These are phyloP conservation scores for Oreochromis aureus DNA, from an alignment of 2,113 vertebrate species.

Conservation along the genomic window DNA sequence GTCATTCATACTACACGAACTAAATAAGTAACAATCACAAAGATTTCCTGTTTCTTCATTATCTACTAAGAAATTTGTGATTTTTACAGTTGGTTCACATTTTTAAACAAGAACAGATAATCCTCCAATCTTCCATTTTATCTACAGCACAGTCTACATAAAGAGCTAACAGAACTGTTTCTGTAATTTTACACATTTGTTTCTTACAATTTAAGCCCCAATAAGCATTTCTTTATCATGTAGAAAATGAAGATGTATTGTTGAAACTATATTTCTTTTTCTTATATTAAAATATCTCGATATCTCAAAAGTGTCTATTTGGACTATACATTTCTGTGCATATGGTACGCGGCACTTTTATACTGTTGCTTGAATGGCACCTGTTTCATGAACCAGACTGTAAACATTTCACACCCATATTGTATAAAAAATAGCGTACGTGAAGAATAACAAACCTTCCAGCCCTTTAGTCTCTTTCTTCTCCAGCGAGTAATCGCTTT, in stretches of 20 bases:
- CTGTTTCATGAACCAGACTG: neutral
- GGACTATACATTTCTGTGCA: neutral
- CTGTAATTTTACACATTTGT: neutral
- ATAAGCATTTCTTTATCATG: neutral
- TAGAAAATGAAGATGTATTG: neutral
- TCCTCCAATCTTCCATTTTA: neutral
- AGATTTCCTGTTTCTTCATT: neutral
- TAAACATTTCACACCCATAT: neutral
- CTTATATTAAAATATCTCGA: neutral
- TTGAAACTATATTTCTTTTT: neutral
- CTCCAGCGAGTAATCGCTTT: neutral
- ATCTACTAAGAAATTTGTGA: neutral
- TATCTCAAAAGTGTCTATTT: neutral
- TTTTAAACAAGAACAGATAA: neutral
- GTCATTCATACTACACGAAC: neutral
- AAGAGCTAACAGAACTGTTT: neutral
- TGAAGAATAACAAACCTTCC: neutral
- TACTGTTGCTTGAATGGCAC: neutral
- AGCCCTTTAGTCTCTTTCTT: neutral
- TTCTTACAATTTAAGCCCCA: neutral
- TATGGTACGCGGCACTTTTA: neutral
- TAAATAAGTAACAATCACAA: neutral
- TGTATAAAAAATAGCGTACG: neutral
- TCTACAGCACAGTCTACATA: neutral
- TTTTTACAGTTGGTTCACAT: neutral